Base-by-base conservation (phyloP, 2,113 vertebrate species). In the Papio anubis region DNA sequence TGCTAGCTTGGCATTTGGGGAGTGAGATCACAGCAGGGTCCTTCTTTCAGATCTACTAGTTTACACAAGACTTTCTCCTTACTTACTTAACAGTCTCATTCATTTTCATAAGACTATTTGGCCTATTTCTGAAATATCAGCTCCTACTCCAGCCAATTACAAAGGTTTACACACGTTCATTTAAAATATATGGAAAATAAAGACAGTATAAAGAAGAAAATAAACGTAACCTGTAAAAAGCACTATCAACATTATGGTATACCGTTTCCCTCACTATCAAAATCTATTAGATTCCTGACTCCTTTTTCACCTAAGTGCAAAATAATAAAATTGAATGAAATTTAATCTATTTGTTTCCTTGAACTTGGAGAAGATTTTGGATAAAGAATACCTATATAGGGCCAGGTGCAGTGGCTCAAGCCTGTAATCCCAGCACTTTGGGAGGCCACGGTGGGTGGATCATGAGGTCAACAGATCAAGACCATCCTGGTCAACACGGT, bases 161-260 rank as follows among this genome's bases (percentile, higher is more conserved):
- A 87, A 87, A 96, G 23, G 7, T n/a, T 83, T 70, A 70, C 14
- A 72, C 52, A 17, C 30, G 76, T 64, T 72, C 35, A 68, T 68
- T 88, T 97, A 55, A 88, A 88, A 79, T 57, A 50, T 38, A 93
- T 50, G 75, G 40, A 94, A 90, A 79, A 76, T 11, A 59, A 0
- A 57, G 11, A 87, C 59, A 78, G 16, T 45, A 52, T 64, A 90
- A 88, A 75, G n/a, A 89, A 87, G n/a, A 81, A 70, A 89, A 91
- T 80, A 75, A 86, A 61, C 10, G 83, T 21, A 70, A 68, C 1
- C 40, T 30, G 38, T 35, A 82, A 82, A 5, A 84, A 72, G 13
- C 13, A 90, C 52, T 52, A 40, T 23, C 40, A 86, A 70, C 64
- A 94, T 27, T 38, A 10, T 61, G n/a, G 10, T 18, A 10, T 2